Base-by-base conservation (phyloP, 2,113 vertebrate species). In the Vireo altiloquus region DNA sequence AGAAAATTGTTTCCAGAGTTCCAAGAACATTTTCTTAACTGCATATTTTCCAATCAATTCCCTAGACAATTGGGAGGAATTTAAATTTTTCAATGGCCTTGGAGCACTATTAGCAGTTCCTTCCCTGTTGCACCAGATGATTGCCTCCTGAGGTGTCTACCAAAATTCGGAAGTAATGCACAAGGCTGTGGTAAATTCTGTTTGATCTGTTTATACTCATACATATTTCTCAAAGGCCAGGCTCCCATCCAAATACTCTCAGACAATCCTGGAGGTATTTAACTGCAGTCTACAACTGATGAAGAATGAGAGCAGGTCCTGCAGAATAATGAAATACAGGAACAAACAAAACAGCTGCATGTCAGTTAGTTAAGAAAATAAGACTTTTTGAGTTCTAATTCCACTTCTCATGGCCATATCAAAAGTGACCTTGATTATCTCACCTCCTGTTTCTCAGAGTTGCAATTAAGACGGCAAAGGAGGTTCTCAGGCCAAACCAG, bases 151-250 rank as follows among this genome's bases (percentile, higher is more conserved):
- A 71, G 64, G 63, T 52, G 78, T 72, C 72, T 74, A 23, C 39
- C 47, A 64, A 88, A 92, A 89, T 68, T 89, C 68, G 75, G 40
- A 87, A 89, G 53, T 27, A 40, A 87, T 53, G 19, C 76, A 71
- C 31, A 69, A 93, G 49, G 44, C 64, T 68, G 56, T 46, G 64
- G 52, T 76, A 92, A 90, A 88, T 92, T 93, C 79, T 77, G 11
- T 90, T 86, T 93, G 53, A 96, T 76, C 76, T 81, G 33, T 81
- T 95, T 86, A 49, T 85, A 59, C 75, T 81, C 63, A 60, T 33
- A 64, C 19, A 7, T 66, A 74, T 90, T 95, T 96, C 85, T 70
- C 53, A 86, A 68, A 94, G 64, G 66, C 78, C 87, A 91, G 66
- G 53, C 56, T 92, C 53, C 57, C 49, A 47, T 78, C 31, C 89